phyloP scores from a whole-genome alignment of 2,797 vertebrate genomes.

The Propithecus deckenii region DNA sequence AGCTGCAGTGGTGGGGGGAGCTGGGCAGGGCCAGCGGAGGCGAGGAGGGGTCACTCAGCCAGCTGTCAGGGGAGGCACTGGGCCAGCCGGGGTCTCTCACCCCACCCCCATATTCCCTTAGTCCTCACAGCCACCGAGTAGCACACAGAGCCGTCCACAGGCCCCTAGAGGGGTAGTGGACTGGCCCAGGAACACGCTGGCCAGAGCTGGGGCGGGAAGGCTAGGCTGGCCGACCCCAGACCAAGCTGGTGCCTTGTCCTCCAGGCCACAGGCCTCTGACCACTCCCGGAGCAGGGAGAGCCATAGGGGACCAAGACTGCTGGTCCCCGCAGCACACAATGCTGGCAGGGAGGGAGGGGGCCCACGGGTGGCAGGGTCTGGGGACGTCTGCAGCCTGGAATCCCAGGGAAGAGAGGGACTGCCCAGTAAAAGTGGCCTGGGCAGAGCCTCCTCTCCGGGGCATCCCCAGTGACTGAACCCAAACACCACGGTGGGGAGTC shows the following conservation, averaged over 20 bases:
- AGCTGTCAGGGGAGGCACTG: neutral
- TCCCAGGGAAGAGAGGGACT: neutral
- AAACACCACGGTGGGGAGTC: too few species aligned
- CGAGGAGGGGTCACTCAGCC: neutral
- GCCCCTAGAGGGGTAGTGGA: neutral
- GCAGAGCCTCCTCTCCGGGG: neutral
- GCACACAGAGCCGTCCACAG: fast-evolving
- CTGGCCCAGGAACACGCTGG: neutral
- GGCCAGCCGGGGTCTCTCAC: neutral
- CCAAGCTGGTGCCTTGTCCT: neutral
- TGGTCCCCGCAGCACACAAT: neutral
- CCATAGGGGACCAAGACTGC: fast-evolving
- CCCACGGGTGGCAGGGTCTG: neutral
- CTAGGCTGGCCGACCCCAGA: neutral
- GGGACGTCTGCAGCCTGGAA: neutral
- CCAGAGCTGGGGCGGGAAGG: neutral
- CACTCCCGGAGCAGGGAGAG: neutral
- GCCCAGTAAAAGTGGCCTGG: neutral
- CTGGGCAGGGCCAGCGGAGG: constrained; percentile 74
- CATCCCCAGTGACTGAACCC: too few species aligned
- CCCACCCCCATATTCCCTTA: fast-evolving
- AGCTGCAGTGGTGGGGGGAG: constrained; percentile 84
- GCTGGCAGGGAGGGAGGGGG: too few species aligned
- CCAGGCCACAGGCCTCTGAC: neutral
- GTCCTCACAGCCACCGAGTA: fast-evolving